Conservation (phyloP, 2,113 vertebrate species). For the Takifugu bimaculatus region DNA sequence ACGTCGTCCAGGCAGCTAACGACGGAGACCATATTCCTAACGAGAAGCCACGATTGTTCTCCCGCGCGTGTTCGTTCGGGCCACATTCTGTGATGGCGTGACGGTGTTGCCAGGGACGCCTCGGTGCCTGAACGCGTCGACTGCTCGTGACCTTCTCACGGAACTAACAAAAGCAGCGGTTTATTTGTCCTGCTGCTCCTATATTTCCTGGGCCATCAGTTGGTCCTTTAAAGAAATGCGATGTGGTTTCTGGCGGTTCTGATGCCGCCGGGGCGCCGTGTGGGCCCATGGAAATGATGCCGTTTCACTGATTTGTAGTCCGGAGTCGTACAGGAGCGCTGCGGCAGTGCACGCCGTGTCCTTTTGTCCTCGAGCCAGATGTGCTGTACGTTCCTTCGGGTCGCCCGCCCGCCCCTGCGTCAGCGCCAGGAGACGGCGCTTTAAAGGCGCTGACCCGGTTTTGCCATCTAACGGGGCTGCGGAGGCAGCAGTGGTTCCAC, state of each 20-base stretch:
- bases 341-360: slow-evolving; percentile 36
- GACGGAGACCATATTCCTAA: too few relatives aligned
- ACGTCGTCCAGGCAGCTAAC: too few relatives aligned
- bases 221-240: too few relatives aligned
- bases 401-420: slow-evolving; percentile 32
- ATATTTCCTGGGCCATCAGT: too few relatives aligned
- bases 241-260: neutral
- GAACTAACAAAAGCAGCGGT: too few relatives aligned
- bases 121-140: too few relatives aligned
- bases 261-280: neutral
- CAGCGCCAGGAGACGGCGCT: slow-evolving; percentile 3
- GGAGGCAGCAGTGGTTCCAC: slow-evolving; percentile 12
- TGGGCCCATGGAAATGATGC: slow-evolving; percentile 3
- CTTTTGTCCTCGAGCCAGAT: slow-evolving; percentile 66
- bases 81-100: too few relatives aligned
- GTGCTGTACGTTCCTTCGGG: slow-evolving; percentile 45
- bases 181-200: too few relatives aligned
- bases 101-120: too few relatives aligned
- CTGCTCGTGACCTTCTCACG: too few relatives aligned
- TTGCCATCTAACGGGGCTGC: neutral
- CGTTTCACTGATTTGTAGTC: slow-evolving; percentile 47
- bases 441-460: slow-evolving; percentile 11
- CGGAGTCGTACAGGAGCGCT: slow-evolving; percentile 10
- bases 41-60: too few relatives aligned
- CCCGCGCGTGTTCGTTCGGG: too few relatives aligned